Conservation (phyloP, 1,140 invertebrate species). For the Mizuhopecten yessoensis region DNA sequence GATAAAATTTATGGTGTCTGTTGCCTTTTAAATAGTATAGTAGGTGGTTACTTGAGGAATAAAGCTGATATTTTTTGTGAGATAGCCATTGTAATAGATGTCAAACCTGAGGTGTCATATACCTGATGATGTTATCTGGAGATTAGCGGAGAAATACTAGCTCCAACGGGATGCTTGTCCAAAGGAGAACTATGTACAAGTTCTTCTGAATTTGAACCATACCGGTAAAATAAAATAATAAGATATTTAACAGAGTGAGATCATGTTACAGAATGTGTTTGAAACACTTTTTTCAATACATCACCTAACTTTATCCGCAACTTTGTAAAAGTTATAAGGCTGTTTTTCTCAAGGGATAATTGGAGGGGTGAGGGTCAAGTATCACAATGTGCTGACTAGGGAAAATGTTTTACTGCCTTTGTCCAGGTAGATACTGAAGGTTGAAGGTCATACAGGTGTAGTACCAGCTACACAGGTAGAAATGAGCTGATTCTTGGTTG, state of each 20-base stretch:
- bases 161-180: neutral
- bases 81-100: constrained; percentile 7
- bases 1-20: neutral
- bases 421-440: neutral
- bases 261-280: too few relatives aligned
- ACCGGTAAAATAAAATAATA: too few relatives aligned
- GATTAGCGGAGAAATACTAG: neutral
- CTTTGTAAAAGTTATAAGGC: neutral
- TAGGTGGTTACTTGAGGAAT: neutral
- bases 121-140: too few relatives aligned
- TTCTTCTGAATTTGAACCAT: too few relatives aligned
- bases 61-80: neutral
- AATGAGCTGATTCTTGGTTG: neutral
- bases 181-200: too few relatives aligned
- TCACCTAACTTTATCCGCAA: too few relatives aligned
- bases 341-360: neutral
- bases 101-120: neutral
- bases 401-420: constrained; percentile 27
- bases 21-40: neutral
- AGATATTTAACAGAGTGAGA: too few relatives aligned
- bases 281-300: too few relatives aligned
- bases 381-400: neutral
- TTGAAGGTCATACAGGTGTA: constrained; percentile 13
- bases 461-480: constrained; percentile 10
- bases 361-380: neutral